These are phyloP conservation scores for Saccostrea cuccullata DNA, from an alignment of 1,140 invertebrate genomes.

Conservation along the genomic window DNA sequence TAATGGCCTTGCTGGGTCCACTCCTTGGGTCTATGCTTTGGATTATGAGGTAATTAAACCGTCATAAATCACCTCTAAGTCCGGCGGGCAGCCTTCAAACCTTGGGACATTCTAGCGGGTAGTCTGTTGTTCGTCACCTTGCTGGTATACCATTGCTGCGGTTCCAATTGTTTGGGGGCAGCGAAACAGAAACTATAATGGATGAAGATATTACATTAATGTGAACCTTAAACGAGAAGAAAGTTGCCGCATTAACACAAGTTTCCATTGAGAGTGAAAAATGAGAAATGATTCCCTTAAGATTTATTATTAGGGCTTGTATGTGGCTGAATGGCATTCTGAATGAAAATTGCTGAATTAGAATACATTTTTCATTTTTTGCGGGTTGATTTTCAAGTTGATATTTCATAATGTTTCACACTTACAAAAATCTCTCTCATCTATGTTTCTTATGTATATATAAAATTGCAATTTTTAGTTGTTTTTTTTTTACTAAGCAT, in stretches of 20 bases:
- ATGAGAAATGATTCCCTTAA: constrained; percentile 18
- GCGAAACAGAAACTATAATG: constrained; percentile 34
- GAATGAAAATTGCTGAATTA: neutral
- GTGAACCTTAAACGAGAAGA: constrained; percentile 32
- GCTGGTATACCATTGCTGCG: constrained; percentile 2
- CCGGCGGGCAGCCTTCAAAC: neutral
- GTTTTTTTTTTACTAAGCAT: neutral
- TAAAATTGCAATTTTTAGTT: neutral
- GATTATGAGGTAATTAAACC: constrained; percentile 16
- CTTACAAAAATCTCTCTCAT: neutral
- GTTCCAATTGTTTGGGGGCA: neutral
- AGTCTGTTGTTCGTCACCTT: neutral
- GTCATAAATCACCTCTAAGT: neutral
- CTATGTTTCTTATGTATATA: neutral
- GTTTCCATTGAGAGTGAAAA: constrained; percentile 24
- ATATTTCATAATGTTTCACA: neutral
- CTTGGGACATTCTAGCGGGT: neutral
- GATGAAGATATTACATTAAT: constrained; percentile 40
- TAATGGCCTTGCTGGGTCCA: neutral
- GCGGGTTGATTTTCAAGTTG: neutral
- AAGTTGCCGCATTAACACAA: constrained; percentile 34
- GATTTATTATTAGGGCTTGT: constrained; percentile 15
- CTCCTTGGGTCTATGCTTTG: neutral
- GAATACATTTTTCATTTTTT: constrained; percentile 1
- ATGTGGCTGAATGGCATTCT: neutral